Conservation (phyloP, 1,140 invertebrate genomes). For the Heliothis subflexa region DNA sequence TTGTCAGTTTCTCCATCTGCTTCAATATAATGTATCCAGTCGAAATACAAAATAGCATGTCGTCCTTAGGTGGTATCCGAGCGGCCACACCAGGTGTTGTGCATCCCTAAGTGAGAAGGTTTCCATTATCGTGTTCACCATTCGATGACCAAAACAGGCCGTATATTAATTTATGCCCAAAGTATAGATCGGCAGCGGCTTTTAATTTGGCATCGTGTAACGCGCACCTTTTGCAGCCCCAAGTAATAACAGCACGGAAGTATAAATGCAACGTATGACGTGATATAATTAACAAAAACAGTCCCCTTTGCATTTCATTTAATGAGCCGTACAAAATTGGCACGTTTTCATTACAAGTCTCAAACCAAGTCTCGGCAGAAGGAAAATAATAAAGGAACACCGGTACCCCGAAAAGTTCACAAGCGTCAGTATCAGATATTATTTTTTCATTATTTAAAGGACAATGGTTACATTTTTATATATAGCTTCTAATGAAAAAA, state of each 20-base stretch:
- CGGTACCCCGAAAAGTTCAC: neutral
- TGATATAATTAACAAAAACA: slow-evolving; percentile 16
- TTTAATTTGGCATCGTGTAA: neutral
- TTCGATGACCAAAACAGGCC: slow-evolving; percentile 29
- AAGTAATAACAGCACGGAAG: slow-evolving; percentile 13
- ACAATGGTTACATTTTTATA: neutral
- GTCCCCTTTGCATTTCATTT: neutral
- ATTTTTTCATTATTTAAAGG: neutral
- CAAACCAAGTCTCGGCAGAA: neutral
- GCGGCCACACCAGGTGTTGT: slow-evolving; percentile 12
- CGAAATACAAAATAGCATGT: slow-evolving; percentile 22
- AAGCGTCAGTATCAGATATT: neutral
- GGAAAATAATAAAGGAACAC: neutral
- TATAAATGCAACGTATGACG: neutral
- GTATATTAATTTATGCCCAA: slow-evolving; percentile 27
- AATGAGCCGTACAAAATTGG: neutral
- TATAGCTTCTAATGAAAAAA: slow-evolving; percentile 11
- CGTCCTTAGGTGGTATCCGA: no score
- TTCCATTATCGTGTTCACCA: slow-evolving; percentile 15
- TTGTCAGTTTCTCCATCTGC: slow-evolving; percentile 29
- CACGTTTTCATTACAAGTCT: slow-evolving; percentile 8
- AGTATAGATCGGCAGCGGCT: slow-evolving; percentile 25
- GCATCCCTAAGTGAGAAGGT: slow-evolving; percentile 23
- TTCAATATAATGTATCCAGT: slow-evolving; percentile 8
- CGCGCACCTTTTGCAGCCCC: neutral